Conservation (phyloP, 2,797 vertebrate genomes). For the Zalophus californianus region DNA sequence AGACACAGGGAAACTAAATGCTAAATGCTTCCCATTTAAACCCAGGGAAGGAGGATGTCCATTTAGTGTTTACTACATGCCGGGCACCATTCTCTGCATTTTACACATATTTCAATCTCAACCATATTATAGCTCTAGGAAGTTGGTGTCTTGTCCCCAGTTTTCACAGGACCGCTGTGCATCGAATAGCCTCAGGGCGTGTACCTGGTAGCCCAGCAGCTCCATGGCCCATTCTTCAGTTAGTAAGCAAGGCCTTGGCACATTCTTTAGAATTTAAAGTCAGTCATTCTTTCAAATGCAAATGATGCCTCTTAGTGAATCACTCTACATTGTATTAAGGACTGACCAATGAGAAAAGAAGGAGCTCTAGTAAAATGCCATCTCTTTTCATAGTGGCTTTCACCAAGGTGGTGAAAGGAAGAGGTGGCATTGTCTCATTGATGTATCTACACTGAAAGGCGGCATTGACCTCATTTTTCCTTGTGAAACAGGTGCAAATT, state of each 20-base stretch:
- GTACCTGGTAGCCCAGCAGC: background rate
- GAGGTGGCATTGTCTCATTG: background rate
- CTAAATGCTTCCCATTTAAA: background rate
- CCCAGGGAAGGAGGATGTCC: background rate
- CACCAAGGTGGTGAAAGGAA: constrained; percentile 21
- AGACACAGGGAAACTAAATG: background rate
- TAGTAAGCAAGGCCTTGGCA: constrained; percentile 32
- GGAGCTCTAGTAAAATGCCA: background rate
- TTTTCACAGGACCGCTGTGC: background rate
- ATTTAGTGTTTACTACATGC: background rate
- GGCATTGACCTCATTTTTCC: constrained; percentile 49
- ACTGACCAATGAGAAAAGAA: constrained; percentile 26
- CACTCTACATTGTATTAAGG: constrained; percentile 17
- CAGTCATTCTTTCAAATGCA: constrained; percentile 70
- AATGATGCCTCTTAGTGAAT: constrained; percentile 63
- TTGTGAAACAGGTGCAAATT: background rate
- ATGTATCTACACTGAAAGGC: background rate
- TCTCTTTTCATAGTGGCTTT: constrained; percentile 49
- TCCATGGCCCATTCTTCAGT: constrained; percentile 42
- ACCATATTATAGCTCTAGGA: background rate
- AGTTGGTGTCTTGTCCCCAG: background rate
- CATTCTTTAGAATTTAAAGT: constrained; percentile 57
- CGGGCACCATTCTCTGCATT: background rate
- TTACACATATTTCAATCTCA: constrained; percentile 11
- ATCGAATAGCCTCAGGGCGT: background rate